Conservation (phyloP, 2,888 invertebrate genomes). For the Tetramorium bicarinatum region DNA sequence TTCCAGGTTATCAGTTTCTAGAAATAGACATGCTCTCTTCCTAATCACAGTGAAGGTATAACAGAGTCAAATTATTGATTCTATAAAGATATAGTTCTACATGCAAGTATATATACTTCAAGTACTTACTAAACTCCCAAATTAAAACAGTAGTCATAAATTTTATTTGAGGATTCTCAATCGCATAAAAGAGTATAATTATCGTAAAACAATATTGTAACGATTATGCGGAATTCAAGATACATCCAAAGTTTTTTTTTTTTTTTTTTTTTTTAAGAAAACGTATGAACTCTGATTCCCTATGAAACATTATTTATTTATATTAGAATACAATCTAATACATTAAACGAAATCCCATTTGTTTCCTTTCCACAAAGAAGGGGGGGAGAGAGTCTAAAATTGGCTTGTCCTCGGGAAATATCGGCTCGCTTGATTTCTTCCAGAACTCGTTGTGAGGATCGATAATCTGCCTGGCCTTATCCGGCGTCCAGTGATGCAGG, state of each 20-base stretch:
- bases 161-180: neutral
- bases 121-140: neutral
- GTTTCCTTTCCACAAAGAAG: conserved; percentile 8
- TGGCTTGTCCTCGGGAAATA: conserved; percentile 88
- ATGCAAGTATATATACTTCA: conserved; percentile 5
- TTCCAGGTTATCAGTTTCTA: conserved; percentile 64
- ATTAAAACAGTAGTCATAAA: neutral
- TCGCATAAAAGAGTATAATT: neutral
- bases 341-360: neutral
- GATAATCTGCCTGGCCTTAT: conserved; percentile 81
- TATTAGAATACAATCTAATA: conserved; percentile 9
- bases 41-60: conserved; percentile 37
- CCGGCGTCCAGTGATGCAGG: conserved; percentile 93
- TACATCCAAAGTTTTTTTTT: conserved; percentile 1
- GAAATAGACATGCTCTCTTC: conserved; percentile 23
- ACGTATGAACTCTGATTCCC: neutral
- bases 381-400: conserved; percentile 81
- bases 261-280: neutral
- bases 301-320: conserved; percentile 55
- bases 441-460: conserved; percentile 87
- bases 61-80: conserved; percentile 63
- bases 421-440: conserved; percentile 86
- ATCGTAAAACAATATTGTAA: neutral
- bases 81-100: conserved; percentile 16
- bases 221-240: neutral